Percentiles rank a stretch among this genome's conserved stretches.
phyloP scores from a whole-genome alignment of 2,113 vertebrate genomes.

The Aptenodytes patagonicus region DNA sequence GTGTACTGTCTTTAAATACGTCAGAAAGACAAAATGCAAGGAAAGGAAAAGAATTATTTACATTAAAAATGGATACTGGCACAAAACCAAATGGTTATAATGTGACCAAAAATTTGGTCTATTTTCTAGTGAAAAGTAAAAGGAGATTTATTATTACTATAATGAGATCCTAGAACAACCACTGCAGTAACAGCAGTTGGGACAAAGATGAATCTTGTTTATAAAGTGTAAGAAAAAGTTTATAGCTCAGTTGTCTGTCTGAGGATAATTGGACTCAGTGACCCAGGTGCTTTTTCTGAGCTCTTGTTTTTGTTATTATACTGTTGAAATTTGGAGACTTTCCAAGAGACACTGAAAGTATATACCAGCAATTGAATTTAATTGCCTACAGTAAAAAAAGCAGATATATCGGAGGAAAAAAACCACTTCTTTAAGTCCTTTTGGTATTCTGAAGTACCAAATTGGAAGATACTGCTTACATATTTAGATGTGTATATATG shows the following conservation, averaged over 20 bases:
- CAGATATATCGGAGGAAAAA: background rate
- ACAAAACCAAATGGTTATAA: background rate
- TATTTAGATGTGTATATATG: background rate
- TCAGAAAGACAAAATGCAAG: background rate
- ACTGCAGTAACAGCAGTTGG: background rate
- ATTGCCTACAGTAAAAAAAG: background rate
- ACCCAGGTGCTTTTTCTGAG: background rate
- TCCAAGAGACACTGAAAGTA: background rate
- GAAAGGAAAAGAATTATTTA: background rate
- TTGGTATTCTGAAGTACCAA: background rate
- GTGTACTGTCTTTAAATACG: accelerated
- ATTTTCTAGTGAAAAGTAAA: background rate
- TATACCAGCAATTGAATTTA: background rate
- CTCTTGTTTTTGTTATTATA: background rate
- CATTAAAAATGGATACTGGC: background rate
- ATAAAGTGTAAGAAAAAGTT: background rate
- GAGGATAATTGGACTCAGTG: background rate
- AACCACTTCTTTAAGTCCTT: background rate
- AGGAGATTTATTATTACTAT: background rate
- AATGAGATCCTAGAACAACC: background rate
- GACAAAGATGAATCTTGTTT: background rate
- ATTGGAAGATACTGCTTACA: background rate
- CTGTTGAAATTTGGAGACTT: background rate
- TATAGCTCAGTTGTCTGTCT: background rate
- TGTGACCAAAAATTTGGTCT: background rate